Evolutionary conservation across 1,140 invertebrate genomes (phyloP).

Genomic region (Drosophila navojoa): DNA sequence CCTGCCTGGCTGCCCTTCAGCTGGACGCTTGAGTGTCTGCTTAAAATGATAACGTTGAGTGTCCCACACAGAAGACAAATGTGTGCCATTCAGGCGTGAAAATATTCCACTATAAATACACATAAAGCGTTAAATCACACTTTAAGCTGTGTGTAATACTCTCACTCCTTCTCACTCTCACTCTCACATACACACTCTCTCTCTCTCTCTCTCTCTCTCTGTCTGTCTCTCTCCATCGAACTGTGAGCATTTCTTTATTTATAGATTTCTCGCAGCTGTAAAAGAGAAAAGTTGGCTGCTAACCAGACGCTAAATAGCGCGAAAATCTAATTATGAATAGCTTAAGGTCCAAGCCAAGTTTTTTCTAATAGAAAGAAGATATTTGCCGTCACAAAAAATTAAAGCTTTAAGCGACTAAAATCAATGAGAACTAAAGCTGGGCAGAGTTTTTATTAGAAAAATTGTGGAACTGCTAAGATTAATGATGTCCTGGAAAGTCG

Average conservation of each 20-base stretch:
- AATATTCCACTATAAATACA: slow-evolving; percentile 80
- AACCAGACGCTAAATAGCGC: slow-evolving; percentile 8
- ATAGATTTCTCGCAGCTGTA: slow-evolving; percentile 46
- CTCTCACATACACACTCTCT: no score
- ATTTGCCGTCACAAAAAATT: background rate
- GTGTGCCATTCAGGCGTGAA: slow-evolving; percentile 79
- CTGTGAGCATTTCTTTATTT: slow-evolving; percentile 68
- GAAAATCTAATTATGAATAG: slow-evolving; percentile 7
- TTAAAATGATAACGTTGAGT: slow-evolving; percentile 82
- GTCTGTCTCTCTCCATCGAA: slow-evolving; percentile 39
- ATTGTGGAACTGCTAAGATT: slow-evolving; percentile 22
- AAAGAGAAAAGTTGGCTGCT: slow-evolving; percentile 7
- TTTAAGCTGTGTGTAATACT: slow-evolving; percentile 68
- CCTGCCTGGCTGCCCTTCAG: slow-evolving; percentile 28
- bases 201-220: no score
- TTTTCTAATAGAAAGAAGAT: background rate
- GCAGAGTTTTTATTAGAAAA: slow-evolving; percentile 24
- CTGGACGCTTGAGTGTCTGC: slow-evolving; percentile 51
- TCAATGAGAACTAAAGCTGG: slow-evolving; percentile 6
- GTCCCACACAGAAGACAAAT: slow-evolving; percentile 69
- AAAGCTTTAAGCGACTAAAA: slow-evolving; percentile 24
- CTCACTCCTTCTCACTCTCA: slow-evolving; percentile 17
- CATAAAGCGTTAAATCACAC: slow-evolving; percentile 37
- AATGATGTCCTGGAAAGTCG: slow-evolving; percentile 11
- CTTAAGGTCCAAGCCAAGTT: background rate